A percentile compares a stretch with the other conserved stretches of the same genome.
These are phyloP conservation scores for Semotilus atromaculatus DNA, from an alignment of 2,797 vertebrate genomes.

Conservation along the genomic window DNA sequence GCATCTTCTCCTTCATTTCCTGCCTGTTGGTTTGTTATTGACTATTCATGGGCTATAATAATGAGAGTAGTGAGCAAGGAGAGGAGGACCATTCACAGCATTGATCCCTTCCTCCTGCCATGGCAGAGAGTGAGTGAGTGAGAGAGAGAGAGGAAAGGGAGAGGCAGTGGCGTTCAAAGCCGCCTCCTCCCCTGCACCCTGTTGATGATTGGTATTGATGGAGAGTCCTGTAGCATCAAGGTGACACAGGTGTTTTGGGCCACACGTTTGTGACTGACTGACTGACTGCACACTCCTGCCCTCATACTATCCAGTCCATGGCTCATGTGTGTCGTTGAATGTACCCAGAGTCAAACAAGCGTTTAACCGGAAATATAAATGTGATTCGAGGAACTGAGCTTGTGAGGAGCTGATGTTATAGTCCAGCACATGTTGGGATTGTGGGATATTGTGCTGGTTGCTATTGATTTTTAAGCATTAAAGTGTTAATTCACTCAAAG, in stretches of 20 bases:
- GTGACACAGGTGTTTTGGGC: slow-evolving; percentile 58
- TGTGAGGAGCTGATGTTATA: background rate
- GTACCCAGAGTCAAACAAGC: background rate
- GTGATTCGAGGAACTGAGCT: background rate
- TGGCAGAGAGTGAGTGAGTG: background rate
- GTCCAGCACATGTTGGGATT: background rate
- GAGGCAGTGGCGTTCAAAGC: slow-evolving; percentile 1
- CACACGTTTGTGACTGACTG: background rate
- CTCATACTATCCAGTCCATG: slow-evolving; percentile 1
- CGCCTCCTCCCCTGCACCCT: slow-evolving; percentile 37
- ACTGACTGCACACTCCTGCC: slow-evolving; percentile 28
- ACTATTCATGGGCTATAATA: slow-evolving; percentile 66
- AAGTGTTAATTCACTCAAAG: background rate
- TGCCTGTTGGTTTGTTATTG: slow-evolving; percentile 64
- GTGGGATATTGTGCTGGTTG: background rate
- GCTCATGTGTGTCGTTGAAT: background rate
- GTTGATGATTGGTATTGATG: slow-evolving; percentile 58
- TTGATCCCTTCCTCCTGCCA: slow-evolving; percentile 56
- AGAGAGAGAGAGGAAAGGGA: slow-evolving; percentile 22
- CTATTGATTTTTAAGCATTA: background rate
- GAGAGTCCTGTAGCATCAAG: slow-evolving; percentile 57
- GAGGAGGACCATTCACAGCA: slow-evolving; percentile 54
- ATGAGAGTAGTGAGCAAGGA: slow-evolving; percentile 47
- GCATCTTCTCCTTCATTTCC: slow-evolving; percentile 59
- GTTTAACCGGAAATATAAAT: slow-evolving; percentile 11